Evolutionary conservation across 2,797 vertebrate species (phyloP).

Genomic region (Ctenochaetus hawaiiensis): DNA sequence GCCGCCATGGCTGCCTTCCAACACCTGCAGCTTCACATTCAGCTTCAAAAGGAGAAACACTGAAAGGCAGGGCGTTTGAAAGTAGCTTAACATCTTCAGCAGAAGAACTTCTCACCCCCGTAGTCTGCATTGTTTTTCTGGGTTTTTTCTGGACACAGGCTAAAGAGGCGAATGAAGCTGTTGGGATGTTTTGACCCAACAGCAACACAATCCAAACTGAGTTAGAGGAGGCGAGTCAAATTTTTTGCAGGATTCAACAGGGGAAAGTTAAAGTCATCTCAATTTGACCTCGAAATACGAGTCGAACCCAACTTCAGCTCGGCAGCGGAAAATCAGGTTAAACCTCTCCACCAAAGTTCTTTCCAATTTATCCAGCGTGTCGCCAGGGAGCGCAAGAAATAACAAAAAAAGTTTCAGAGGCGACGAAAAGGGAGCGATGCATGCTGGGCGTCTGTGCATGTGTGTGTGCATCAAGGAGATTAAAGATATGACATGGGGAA

Average conservation of each 20-base stretch:
- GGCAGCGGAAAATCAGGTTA: conserved; percentile 58
- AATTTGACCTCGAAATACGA: conserved; percentile 66
- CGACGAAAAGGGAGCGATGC: conserved; percentile 52
- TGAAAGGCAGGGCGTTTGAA: conserved; percentile 34
- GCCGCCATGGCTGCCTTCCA: conserved; percentile 34
- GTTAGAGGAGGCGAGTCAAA: conserved; percentile 30
- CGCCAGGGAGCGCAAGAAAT: conserved; percentile 66
- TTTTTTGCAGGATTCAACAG: conserved; percentile 15
- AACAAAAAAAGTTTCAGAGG: conserved; percentile 61
- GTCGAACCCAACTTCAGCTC: conserved; percentile 48
- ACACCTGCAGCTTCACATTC: conserved; percentile 57
- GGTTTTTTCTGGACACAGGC: conserved; percentile 7
- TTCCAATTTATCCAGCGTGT: conserved; percentile 55
- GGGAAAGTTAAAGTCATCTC: conserved; percentile 40
- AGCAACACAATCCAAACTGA: conserved; percentile 33
- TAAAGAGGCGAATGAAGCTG: conserved; percentile 40
- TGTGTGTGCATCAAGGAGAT: conserved; percentile 50
- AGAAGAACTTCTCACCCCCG: conserved; percentile 47
- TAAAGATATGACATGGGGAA: conserved; percentile 72
- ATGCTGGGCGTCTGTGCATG: conserved; percentile 34
- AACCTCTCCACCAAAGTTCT: conserved; percentile 36
- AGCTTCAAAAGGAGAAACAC: conserved; percentile 42
- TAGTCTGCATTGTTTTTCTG: conserved; percentile 44
- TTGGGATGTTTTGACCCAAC: conserved; percentile 44
- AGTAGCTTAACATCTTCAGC: conserved; percentile 52